Evolutionary conservation across 2,797 vertebrate species (phyloP), one percentile per base, ranked within the genome.

Genomic region (Danio tinwini): DNA sequence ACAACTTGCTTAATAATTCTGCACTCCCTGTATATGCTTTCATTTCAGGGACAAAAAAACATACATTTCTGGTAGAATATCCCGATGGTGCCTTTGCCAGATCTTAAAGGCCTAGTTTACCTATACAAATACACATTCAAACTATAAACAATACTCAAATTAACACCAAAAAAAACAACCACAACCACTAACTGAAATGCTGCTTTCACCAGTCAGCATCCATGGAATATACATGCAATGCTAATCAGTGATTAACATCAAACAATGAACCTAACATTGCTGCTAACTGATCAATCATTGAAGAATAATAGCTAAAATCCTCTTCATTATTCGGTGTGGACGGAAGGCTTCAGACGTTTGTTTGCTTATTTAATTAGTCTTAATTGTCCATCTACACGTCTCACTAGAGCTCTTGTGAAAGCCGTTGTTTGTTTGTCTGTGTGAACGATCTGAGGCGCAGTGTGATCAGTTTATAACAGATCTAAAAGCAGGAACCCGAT

Each of bases 341-440:
- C 59, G 44, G 47, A 64, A 42, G n/a, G 7, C 47, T 12, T 76
- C 13, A 29, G 49, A 29, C 44, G 61, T 64, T 16, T 76, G 50
- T 55, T 44, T 44, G 17, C 29, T 13, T 0, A 5, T 40, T 59
- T 56, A 16, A 56, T 16, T 56, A 21, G 14, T 1, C 8, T 53
- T 40, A 17, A 39, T 19, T 40, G 29, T 13, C 9, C 14, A 5
- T 52, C 58, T 19, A 14, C 9, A 11, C n/a, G 2, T 19, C 42
- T 77, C 29, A 59, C 42, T 49, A 29, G n/a, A 68, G 63, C 40
- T 68, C 87, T 75, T 73, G 76, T 62, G 53, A 78, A 78, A 83
- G 74, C 67, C 29, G 29, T 14, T 58, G 64, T 40, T 59, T 69
- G 47, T 77, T 77, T 77, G 50, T 14, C 42, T 7, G 53, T 68